A percentile compares a stretch with the other conserved stretches of the same genome.
Conservation (phyloP, 1,140 invertebrate genomes). For the Micrasema longulum region DNA sequence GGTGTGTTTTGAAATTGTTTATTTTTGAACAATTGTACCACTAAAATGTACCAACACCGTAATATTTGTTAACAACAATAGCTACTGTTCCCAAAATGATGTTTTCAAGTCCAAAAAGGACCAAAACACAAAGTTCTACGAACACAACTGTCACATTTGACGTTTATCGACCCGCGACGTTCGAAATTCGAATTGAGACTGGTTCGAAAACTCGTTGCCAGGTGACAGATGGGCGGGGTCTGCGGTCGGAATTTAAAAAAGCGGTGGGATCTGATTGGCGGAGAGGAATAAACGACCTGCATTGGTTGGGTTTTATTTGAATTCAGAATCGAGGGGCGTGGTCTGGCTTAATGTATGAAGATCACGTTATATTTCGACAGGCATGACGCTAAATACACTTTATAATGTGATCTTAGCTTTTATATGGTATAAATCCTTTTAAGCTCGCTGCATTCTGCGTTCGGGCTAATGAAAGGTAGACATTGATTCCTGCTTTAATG, state of each 20-base stretch:
- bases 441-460: background rate
- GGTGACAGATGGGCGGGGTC: slow-evolving; percentile 25
- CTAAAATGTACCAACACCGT: too few relatives aligned
- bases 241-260: slow-evolving; percentile 15
- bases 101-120: too few relatives aligned
- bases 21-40: too few relatives aligned
- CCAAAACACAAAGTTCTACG: slow-evolving; percentile 13
- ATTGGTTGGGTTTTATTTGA: slow-evolving; percentile 1
- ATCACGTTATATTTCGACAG: background rate
- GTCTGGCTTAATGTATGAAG: slow-evolving; percentile 14
- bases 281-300: background rate
- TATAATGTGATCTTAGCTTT: background rate
- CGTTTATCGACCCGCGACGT: slow-evolving; percentile 24
- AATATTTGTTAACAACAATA: too few relatives aligned
- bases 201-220: slow-evolving; percentile 24
- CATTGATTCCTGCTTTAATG: background rate
- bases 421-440: slow-evolving; percentile 15
- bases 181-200: slow-evolving; percentile 41
- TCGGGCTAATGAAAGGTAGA: slow-evolving; percentile 6
- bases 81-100: too few relatives aligned
- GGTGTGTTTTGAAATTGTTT: too few relatives aligned
- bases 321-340: background rate
- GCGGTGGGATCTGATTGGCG: background rate
- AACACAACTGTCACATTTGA: slow-evolving; percentile 20
- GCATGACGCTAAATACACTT: slow-evolving; percentile 1